Base-by-base conservation (phyloP, 37 sponge, comb jelly and placozoan genomes). In the Ianthella basta region DNA sequence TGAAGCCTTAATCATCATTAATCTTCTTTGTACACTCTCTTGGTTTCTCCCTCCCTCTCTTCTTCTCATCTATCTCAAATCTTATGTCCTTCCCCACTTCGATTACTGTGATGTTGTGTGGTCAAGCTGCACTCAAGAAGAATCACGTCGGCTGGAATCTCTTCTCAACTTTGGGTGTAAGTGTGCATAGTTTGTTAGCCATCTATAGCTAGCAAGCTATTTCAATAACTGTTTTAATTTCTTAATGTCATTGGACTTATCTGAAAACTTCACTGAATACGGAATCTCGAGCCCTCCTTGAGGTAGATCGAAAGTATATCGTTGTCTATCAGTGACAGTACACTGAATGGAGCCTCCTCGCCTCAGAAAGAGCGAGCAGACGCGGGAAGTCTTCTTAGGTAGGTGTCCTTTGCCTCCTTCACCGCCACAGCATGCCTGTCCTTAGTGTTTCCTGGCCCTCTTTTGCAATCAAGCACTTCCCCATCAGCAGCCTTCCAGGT, bases 341-440 rank as follows among this genome's bases (percentile, higher is more conserved):
- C 86, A 85, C 14, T 29, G 25, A 30, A 85, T 56, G 3, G 30
- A n/a, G 15, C 86, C 86, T 59, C 86, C 86, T 59, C 79, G 59
- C 44, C 79, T 74, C 63, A 85, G 32, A 40, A 85, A 85, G 16
- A 75, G 86, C 53, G 79, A 59, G 29, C 64, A 85, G 56, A 75
- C n/a, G n/a, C n/a, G n/a, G n/a, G n/a, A n/a, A n/a, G n/a, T n/a
- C 79, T 60, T 85, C 27, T 66, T 24, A 5, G 86, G 86, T 14
- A 85, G 59, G 34, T 85, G 80, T 37, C 53, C 21, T 0, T 38
- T 21, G 15, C 79, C 19, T 79, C 55, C 77, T 79, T 64, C 25
- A 79, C 80, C 18, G 80, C 86, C 30, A 86, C 66, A 56, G 86
- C 86, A 27, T 86, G 79, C 21, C 86, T 34, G 56, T 86, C 86